phyloP scores from a whole-genome alignment of 1,140 invertebrate genomes.

The Neotoxoptera formosana region DNA sequence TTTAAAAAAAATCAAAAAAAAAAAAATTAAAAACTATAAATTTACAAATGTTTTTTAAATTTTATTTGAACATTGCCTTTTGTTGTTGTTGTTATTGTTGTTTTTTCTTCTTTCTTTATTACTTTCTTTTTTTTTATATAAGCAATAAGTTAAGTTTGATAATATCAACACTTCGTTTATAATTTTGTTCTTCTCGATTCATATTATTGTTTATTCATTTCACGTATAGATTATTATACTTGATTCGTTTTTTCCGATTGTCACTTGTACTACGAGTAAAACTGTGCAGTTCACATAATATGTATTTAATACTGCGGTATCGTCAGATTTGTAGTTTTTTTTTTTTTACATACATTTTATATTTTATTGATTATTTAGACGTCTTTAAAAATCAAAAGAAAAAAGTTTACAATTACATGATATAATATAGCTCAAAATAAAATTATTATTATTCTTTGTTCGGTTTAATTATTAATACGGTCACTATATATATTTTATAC shows the following conservation, averaged over 20 bases:
- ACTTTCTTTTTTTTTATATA: constrained; percentile 17
- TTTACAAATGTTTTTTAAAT: not conserved
- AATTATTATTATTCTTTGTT: not conserved
- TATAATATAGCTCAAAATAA: constrained; percentile 22
- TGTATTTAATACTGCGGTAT: not conserved
- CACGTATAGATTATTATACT: not conserved
- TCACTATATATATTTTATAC: constrained; percentile 3
- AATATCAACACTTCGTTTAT: not conserved
- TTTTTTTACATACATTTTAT: no score
- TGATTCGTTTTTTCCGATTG: constrained; percentile 34
- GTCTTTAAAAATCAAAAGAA: not conserved
- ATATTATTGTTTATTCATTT: constrained; percentile 3
- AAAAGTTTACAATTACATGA: not conserved
- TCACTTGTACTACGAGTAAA: constrained; percentile 5
- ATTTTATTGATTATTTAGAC: not conserved
- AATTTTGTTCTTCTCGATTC: not conserved
- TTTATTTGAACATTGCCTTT: not conserved
- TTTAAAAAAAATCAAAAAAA: not conserved
- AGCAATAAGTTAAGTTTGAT: constrained; percentile 34
- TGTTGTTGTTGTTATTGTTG: constrained; percentile 38
- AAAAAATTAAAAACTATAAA: not conserved
- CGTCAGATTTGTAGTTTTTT: not conserved
- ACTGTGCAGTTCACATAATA: not conserved
- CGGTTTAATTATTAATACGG: not conserved
- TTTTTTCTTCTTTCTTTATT: constrained; percentile 17